Conservation (phyloP, 2,797 vertebrate genomes). For the Emydoidea blandingii region DNA sequence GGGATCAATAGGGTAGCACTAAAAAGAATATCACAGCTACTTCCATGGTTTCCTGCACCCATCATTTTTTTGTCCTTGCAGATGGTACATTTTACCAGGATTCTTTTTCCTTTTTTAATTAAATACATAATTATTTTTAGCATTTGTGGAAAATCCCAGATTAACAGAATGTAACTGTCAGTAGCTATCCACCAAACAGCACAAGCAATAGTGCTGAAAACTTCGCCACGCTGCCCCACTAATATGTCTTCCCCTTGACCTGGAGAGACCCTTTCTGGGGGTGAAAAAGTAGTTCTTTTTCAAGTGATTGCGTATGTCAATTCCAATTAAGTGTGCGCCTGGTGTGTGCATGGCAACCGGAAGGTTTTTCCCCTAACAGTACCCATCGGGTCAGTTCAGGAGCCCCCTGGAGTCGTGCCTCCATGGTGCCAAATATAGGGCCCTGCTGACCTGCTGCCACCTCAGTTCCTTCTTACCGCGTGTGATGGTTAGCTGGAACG, state of each 20-base stretch:
- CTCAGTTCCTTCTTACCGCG: neutral
- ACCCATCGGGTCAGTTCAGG: too few species aligned
- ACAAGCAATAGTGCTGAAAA: neutral
- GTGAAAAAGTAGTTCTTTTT: neutral
- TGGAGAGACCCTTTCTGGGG: neutral
- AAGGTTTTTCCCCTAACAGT: too few species aligned
- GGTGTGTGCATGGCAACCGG: too few species aligned
- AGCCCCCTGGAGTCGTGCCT: too few species aligned
- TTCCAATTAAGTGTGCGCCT: too few species aligned
- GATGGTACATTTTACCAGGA: neutral
- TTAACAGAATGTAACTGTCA: neutral
- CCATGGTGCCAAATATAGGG: too few species aligned
- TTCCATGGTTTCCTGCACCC: neutral
- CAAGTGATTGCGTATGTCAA: too few species aligned
- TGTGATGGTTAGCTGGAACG: neutral
- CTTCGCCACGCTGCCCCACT: accelerated
- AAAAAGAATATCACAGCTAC: neutral
- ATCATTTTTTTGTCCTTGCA: neutral
- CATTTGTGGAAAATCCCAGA: neutral
- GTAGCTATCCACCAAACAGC: accelerated
- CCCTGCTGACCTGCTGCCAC: too few species aligned
- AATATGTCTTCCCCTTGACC: neutral
- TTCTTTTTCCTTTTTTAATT: neutral
- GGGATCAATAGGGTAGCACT: accelerated
- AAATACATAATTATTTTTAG: accelerated